These are phyloP conservation scores for Dolomedes plantarius DNA, from an alignment of 2,888 invertebrate species.

Conservation along the genomic window DNA sequence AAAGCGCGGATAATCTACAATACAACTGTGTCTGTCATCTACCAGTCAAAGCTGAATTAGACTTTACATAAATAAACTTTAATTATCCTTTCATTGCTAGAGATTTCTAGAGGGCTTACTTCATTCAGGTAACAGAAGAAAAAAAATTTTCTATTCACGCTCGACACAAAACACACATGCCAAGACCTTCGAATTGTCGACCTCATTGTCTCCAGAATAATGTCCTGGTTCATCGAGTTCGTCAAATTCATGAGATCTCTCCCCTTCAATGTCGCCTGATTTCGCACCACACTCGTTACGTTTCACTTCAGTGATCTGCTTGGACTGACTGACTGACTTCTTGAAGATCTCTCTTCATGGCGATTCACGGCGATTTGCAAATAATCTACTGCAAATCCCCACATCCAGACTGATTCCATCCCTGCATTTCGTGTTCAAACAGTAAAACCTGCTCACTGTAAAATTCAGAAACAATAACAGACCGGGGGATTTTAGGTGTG, in stretches of 20 bases:
- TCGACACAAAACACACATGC: background rate
- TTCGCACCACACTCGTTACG: background rate
- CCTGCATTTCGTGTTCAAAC: background rate
- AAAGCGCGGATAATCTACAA: no score
- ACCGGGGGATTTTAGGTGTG: background rate
- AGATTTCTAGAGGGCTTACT: no score
- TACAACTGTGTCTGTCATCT: no score
- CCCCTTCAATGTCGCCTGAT: background rate
- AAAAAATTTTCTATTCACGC: background rate
- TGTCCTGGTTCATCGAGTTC: constrained; percentile 41
- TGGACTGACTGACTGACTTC: no score
- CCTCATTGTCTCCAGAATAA: constrained; percentile 21
- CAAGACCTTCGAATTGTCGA: background rate
- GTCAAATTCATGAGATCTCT: constrained; percentile 12
- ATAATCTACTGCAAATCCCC: background rate
- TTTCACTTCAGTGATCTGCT: constrained; percentile 1
- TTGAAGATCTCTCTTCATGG: no score
- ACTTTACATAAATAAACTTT: no score
- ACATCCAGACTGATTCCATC: background rate
- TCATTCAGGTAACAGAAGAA: background rate
- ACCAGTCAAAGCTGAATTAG: no score
- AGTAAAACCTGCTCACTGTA: background rate
- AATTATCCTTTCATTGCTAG: no score
- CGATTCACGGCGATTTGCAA: background rate
- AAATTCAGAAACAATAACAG: background rate